A percentile compares a stretch with the other conserved stretches of the same genome.
Conservation (phyloP, 2,113 vertebrate genomes). For the Lanius ludovicianus region DNA sequence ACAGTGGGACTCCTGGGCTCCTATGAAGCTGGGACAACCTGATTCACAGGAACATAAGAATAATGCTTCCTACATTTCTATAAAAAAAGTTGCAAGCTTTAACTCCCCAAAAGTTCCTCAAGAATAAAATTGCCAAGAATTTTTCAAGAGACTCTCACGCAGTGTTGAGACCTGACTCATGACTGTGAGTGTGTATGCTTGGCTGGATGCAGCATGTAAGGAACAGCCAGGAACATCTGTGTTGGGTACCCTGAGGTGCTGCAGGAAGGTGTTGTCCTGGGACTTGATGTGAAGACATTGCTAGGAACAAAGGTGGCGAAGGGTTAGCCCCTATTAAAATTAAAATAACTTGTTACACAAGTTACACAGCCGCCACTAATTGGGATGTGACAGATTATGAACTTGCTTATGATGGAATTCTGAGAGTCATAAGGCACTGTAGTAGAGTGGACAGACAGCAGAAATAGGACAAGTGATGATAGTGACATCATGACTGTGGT, state of each 20-base stretch:
- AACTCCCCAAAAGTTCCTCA: neutral
- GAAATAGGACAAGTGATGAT: neutral
- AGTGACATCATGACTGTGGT: neutral
- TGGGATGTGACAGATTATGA: neutral
- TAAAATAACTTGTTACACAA: neutral
- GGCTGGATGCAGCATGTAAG: neutral
- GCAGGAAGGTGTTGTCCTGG: neutral
- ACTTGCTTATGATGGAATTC: neutral
- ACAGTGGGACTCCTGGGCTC: neutral
- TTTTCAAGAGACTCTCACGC: neutral
- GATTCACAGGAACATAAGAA: neutral
- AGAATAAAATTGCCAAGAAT: neutral
- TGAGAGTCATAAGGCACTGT: neutral
- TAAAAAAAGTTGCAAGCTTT: neutral
- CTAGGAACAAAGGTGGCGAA: neutral
- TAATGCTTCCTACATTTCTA: neutral
- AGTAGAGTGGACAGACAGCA: neutral
- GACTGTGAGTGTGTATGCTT: neutral
- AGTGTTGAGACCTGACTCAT: neutral
- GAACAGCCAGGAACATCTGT: neutral
- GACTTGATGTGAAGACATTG: neutral
- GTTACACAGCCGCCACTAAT: neutral
- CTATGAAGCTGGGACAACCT: neutral
- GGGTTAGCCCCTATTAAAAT: neutral
- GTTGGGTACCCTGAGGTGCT: neutral